A percentile compares a stretch with the other conserved stretches of the same genome.
Conservation (phyloP, 2,888 invertebrate species). For the Scrobipalpa costella region DNA sequence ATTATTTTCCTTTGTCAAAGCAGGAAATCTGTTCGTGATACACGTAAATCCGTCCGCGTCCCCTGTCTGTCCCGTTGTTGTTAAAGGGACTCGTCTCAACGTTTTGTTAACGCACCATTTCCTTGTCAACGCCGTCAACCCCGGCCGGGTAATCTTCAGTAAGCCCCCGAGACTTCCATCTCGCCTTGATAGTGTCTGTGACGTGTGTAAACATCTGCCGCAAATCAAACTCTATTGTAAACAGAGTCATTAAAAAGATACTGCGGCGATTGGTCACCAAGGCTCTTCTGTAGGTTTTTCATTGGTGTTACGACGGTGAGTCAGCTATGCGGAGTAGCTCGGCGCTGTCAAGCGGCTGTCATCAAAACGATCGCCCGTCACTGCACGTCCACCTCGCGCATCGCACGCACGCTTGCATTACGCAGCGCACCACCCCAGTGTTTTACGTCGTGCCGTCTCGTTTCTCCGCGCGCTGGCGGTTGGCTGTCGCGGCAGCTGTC, state of each 20-base stretch:
- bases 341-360: slow-evolving; percentile 72
- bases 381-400: slow-evolving; percentile 80
- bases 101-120: slow-evolving; percentile 75
- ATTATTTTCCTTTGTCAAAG: slow-evolving; percentile 71
- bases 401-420: slow-evolving; percentile 81
- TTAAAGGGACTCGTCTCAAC: slow-evolving; percentile 73
- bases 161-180: slow-evolving; percentile 58
- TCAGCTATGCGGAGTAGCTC: slow-evolving; percentile 68
- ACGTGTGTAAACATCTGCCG: slow-evolving; percentile 44
- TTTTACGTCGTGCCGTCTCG: slow-evolving; percentile 63
- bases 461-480: slow-evolving; percentile 44
- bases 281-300: slow-evolving; percentile 52
- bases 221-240: slow-evolving; percentile 46
- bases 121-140: slow-evolving; percentile 71
- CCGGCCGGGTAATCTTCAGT: slow-evolving; percentile 65
- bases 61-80: slow-evolving; percentile 72
- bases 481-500: slow-evolving; percentile 48
- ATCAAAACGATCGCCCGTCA: slow-evolving; percentile 76
- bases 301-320: slow-evolving; percentile 66
- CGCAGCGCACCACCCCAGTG: slow-evolving; percentile 77
- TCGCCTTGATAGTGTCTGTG: slow-evolving; percentile 38
- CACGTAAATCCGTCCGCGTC: slow-evolving; percentile 75
- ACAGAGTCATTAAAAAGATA: slow-evolving; percentile 56
- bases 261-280: slow-evolving; percentile 40
- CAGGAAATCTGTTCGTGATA: slow-evolving; percentile 77